These are phyloP conservation scores for Atrichornis clamosus DNA, from an alignment of 2,113 vertebrate species.

Conservation along the genomic window DNA sequence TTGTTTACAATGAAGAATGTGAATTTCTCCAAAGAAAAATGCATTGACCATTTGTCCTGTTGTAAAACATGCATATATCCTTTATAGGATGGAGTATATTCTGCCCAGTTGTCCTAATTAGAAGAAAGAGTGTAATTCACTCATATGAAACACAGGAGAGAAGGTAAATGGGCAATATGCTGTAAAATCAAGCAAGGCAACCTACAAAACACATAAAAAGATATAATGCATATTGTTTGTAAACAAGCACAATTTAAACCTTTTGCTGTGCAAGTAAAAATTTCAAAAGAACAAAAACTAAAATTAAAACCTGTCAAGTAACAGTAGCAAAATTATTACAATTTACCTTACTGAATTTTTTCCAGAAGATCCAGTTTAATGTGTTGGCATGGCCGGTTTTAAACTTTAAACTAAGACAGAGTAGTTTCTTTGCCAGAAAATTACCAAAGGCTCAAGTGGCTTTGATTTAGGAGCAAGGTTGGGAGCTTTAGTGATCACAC, in stretches of 20 bases:
- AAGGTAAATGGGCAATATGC: conserved; percentile 40
- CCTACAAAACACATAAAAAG: neutral
- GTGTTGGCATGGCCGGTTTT: neutral
- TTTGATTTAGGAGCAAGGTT: neutral
- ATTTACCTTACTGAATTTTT: conserved; percentile 34
- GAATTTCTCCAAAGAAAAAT: conserved; percentile 64
- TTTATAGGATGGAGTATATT: conserved; percentile 45
- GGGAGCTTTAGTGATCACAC: neutral
- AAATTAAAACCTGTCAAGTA: neutral
- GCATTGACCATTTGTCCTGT: conserved; percentile 40
- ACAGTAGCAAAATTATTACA: conserved; percentile 16
- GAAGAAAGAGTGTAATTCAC: conserved; percentile 39
- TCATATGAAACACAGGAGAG: conserved; percentile 10
- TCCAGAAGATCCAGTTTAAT: neutral
- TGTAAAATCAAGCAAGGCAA: conserved; percentile 38
- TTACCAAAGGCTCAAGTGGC: neutral
- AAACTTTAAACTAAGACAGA: neutral
- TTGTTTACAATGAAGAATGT: conserved; percentile 63
- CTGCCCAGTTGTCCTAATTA: conserved; percentile 48
- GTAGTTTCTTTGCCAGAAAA: conserved; percentile 12
- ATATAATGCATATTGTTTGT: neutral
- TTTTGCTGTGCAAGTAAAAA: neutral
- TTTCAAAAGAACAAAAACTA: neutral
- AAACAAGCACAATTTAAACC: neutral
- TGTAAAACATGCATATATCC: conserved; percentile 64